Conservation (phyloP, 2,888 invertebrate genomes). For the Lepidonotus clava region DNA sequence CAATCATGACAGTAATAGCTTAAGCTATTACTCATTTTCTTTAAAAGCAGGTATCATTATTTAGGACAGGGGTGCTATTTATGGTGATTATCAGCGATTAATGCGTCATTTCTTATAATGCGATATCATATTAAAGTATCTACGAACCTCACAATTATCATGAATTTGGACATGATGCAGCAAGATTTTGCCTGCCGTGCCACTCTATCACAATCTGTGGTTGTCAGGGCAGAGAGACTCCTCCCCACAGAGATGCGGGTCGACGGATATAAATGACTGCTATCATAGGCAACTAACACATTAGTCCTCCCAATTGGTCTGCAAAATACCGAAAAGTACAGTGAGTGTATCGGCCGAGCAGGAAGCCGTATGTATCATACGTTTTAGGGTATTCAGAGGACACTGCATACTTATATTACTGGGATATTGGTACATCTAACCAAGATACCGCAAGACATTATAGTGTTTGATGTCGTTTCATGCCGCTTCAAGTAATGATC, state of each 20-base stretch:
- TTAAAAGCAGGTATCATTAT: neutral
- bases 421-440: too few relatives aligned
- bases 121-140: neutral
- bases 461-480: too few relatives aligned
- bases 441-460: too few relatives aligned
- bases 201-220: neutral
- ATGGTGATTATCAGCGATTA: neutral
- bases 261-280: neutral
- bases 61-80: neutral
- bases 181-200: neutral
- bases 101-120: neutral
- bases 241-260: neutral
- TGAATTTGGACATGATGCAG: neutral
- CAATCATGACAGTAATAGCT: neutral
- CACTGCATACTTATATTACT: too few relatives aligned
- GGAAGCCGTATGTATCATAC: neutral
- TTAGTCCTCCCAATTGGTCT: neutral
- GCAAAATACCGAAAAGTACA: neutral
- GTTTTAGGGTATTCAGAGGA: neutral
- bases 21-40: neutral
- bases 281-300: neutral
- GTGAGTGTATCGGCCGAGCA: neutral
- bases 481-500: too few relatives aligned
- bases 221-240: neutral
- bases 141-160: neutral